These are phyloP conservation scores for Orussus abietinus DNA, from an alignment of 1,140 invertebrate genomes.

Conservation along the genomic window DNA sequence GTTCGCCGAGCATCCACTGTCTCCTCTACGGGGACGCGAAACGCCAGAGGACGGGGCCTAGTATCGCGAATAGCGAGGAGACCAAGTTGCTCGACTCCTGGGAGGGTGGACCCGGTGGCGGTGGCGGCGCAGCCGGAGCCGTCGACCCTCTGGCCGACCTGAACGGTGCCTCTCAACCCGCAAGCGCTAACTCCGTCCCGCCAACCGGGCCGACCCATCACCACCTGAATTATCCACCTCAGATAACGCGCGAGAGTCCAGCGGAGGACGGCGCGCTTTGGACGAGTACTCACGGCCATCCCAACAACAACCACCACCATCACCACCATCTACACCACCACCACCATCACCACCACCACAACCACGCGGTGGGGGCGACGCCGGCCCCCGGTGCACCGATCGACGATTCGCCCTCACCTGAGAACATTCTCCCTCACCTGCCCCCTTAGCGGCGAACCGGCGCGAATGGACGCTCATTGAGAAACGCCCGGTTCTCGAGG, in stretches of 20 bases:
- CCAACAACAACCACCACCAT: constrained; percentile 21
- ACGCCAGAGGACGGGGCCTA: constrained; percentile 47
- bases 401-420: constrained; percentile 35
- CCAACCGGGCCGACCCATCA: background rate
- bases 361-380: constrained; percentile 9
- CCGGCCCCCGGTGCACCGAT: constrained; percentile 9
- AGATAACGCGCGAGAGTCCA: constrained; percentile 23
- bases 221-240: constrained; percentile 19
- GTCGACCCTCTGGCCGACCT: constrained; percentile 20
- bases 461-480: background rate
- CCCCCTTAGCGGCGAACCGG: constrained; percentile 49
- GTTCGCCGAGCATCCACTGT: constrained; percentile 60
- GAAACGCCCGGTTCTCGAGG: too few relatives aligned
- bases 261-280: too few relatives aligned
- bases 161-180: constrained; percentile 9
- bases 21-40: constrained; percentile 64
- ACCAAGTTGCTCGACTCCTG: constrained; percentile 39
- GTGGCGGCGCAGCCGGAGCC: constrained; percentile 15
- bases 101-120: constrained; percentile 26
- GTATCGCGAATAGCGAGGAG: constrained; percentile 37
- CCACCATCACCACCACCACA: constrained; percentile 8
- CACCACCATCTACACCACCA: constrained; percentile 18
- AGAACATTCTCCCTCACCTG: constrained; percentile 45
- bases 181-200: constrained; percentile 15
- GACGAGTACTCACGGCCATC: constrained; percentile 26